Evolutionary conservation across 2,888 invertebrate genomes (phyloP), one percentile per base, ranked within the genome.

Genomic region (Pyrrhia umbra): DNA sequence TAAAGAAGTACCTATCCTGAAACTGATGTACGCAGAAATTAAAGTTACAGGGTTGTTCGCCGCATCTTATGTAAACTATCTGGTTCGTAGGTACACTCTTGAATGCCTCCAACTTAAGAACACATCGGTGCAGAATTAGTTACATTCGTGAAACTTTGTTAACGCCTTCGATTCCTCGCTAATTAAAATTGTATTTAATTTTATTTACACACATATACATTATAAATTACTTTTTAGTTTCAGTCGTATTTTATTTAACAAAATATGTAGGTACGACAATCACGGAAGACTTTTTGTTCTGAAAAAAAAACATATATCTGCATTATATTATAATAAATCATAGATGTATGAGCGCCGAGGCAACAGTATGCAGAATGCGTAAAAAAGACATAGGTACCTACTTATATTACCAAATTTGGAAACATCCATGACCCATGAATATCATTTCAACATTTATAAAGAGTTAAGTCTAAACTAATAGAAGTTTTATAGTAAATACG

Each of bases 401-500:
- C n/a, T n/a, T 9, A 34, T 25, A n/a, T 34, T 39, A 58, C 34
- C 8, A 23, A 34, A 34, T 61, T 51, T 18, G 3, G 21, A 1
- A 15, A 43, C n/a, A 43, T 42, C 46, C 20, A 43, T 37, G 13
- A 50, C 6, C 42, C 9, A 34, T 42, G 27, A 42, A 6, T 39
- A 34, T 5, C 9, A 47, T 49, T 27, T 63, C 13, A 46, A 64
- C 37, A 39, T 52, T 10, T 58, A 56, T 61, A 67, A 55, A 51
- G 50, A 60, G 49, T 83, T 85, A 80, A 83, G 82, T 87, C 80
- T 82, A 86, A 87, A 86, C 82, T 81, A 85, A 83, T 85, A 86
- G 82, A 88, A 89, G 86, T 90, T 91, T 90, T 88, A 87, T 89
- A 90, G 88, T 90, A 91, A 92, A 92, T 90, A 91, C 88, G 86